Evolutionary conservation across 2,888 invertebrate species (phyloP), one percentile per base, ranked within the genome.

Genomic region (Minunthozetes semirufus): DNA sequence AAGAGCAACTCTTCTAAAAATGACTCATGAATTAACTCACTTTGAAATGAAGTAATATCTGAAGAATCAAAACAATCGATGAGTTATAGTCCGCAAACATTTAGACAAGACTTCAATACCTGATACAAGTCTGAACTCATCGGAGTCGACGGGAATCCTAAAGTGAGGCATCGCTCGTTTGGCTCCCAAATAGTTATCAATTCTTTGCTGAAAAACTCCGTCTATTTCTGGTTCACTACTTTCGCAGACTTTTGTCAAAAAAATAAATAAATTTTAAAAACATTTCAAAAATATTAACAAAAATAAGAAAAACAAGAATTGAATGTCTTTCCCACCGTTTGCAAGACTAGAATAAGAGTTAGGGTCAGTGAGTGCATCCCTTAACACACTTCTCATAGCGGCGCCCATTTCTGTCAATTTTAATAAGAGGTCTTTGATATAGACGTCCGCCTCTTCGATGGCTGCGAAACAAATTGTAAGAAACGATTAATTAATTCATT

Each of bases 371-470:
- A 97, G 87, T 42, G 93, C 92, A 79, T 90, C 87, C 59, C 94
- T 94, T 90, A 97, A 94, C 75, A 95, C 93, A 80, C 88, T 87
- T 79, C 95, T 87, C 96, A 97, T 96, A 78, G 95, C 89, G 79
- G 94, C 94, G 50, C 97, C 97, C 93, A 96, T 93, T 82, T 93
- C 93, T 85, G 94, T 94, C 80, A 95, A 88, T 82, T 94, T 93
- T 84, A 95, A 90, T 77, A 97, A 85, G 90, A 96, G 93, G 79
- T 77, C 74, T 19, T 90, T 89, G 76, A 95, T 88, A 84, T 90
- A 95, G 76, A 88, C 87, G 83, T 95, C 94, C 76, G 93, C 92
- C 81, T 92, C 90, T 81, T 90, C 89, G 78, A 94, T 90, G 29
- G 90, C 90, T 70, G 76, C 38, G 33, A 70, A 75, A 75, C 27